Evolutionary conservation across 2,888 invertebrate species (phyloP).

Genomic region (Morpho helenor): DNA sequence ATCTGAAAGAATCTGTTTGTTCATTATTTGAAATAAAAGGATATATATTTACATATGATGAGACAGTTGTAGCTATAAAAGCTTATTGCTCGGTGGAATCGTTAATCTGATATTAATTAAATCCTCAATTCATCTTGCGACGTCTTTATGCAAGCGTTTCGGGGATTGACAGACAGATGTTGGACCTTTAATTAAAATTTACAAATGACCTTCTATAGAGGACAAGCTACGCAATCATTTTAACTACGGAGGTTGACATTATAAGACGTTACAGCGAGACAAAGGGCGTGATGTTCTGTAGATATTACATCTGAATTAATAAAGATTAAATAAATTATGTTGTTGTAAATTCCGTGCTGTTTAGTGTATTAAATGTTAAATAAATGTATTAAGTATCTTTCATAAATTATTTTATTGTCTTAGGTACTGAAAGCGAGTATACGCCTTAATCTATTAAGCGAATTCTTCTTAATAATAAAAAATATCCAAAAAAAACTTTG

Average conservation of each 20-base stretch:
- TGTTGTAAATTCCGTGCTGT: background rate
- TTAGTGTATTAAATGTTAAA: too few relatives aligned
- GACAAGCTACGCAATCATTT: constrained; percentile 27
- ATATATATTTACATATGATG: too few relatives aligned
- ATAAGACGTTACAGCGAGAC: constrained; percentile 12
- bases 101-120: constrained; percentile 56
- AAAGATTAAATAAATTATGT: background rate
- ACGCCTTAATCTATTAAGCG: too few relatives aligned
- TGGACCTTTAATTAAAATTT: constrained; percentile 50
- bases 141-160: constrained; percentile 45
- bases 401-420: too few relatives aligned
- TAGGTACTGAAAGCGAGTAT: too few relatives aligned
- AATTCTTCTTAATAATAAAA: too few relatives aligned
- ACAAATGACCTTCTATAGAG: constrained; percentile 31
- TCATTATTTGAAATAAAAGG: too few relatives aligned
- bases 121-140: constrained; percentile 47
- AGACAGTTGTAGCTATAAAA: background rate
- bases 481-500: too few relatives aligned
- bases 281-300: constrained; percentile 10
- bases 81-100: constrained; percentile 28
- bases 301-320: constrained; percentile 8
- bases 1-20: too few relatives aligned
- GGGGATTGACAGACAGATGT: constrained; percentile 47
- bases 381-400: too few relatives aligned
- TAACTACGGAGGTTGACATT: constrained; percentile 21